Conservation (phyloP, 1,140 invertebrate species). For the Drosophila nikananu region DNA sequence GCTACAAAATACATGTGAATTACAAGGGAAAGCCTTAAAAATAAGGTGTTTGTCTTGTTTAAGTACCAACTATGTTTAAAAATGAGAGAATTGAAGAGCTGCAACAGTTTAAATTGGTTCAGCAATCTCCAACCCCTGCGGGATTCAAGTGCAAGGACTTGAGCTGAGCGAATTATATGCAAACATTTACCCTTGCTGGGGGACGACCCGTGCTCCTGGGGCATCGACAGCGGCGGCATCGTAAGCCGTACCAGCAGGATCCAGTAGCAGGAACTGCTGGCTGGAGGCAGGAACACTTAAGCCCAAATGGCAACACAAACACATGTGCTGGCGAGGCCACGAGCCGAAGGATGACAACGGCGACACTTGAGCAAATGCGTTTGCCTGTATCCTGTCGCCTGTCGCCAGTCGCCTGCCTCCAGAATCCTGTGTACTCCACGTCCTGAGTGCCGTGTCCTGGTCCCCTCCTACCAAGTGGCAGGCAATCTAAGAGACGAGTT, state of each 20-base stretch:
- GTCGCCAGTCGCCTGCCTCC: not conserved
- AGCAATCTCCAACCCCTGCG: constrained; percentile 10
- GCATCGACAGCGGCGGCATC: constrained; percentile 8
- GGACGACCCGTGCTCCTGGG: not conserved
- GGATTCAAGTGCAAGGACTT: constrained; percentile 53
- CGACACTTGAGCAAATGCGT: constrained; percentile 45
- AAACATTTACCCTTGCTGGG: constrained; percentile 37
- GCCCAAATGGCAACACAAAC: constrained; percentile 60
- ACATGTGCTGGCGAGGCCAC: constrained; percentile 50
- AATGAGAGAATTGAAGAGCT: not conserved
- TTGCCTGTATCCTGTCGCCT: constrained; percentile 14
- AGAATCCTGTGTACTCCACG: constrained; percentile 1
- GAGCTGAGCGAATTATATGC: constrained; percentile 37
- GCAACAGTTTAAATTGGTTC: constrained; percentile 14
- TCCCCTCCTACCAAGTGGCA: constrained; percentile 21
- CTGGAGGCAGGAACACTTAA: constrained; percentile 45
- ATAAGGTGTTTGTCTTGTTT: no score
- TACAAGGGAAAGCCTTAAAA: no score
- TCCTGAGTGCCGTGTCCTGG: not conserved
- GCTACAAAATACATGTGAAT: not conserved
- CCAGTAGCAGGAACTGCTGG: constrained; percentile 14
- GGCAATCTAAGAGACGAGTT: constrained; percentile 48
- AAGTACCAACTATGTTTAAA: not conserved
- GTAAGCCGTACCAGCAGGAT: constrained; percentile 25
- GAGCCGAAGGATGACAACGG: constrained; percentile 30